Percentiles rank a stretch among this genome's conserved stretches.
phyloP scores from a whole-genome alignment of 2,888 invertebrate species.

The Mimachlamys varia region DNA sequence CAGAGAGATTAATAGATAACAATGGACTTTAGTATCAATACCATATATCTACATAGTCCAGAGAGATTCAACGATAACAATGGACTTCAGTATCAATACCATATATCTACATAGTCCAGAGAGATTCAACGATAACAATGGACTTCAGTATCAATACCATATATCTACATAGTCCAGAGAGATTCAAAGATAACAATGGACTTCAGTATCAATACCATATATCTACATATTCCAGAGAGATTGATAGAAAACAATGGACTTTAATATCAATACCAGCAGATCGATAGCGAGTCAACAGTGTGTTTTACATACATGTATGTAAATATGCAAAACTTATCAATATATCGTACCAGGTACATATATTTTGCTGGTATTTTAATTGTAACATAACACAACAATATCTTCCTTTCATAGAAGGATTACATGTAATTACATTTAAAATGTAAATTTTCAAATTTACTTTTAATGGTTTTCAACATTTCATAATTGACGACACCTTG shows the following conservation, averaged over 20 bases:
- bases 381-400: neutral
- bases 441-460: too few relatives aligned
- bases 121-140: neutral
- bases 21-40: neutral
- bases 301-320: slow-evolving; percentile 4
- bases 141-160: neutral
- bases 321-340: neutral
- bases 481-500: neutral
- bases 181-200: neutral
- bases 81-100: neutral
- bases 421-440: too few relatives aligned
- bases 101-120: neutral
- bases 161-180: neutral
- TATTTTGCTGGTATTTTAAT: neutral
- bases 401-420: neutral
- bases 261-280: neutral
- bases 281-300: neutral
- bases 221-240: neutral
- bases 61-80: neutral
- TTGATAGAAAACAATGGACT: neutral
- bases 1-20: neutral
- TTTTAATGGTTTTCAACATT: neutral
- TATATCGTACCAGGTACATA: neutral
- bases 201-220: neutral
- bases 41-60: neutral